Conservation (phyloP, 2,797 vertebrate genomes). For the Pteropus rufus region DNA sequence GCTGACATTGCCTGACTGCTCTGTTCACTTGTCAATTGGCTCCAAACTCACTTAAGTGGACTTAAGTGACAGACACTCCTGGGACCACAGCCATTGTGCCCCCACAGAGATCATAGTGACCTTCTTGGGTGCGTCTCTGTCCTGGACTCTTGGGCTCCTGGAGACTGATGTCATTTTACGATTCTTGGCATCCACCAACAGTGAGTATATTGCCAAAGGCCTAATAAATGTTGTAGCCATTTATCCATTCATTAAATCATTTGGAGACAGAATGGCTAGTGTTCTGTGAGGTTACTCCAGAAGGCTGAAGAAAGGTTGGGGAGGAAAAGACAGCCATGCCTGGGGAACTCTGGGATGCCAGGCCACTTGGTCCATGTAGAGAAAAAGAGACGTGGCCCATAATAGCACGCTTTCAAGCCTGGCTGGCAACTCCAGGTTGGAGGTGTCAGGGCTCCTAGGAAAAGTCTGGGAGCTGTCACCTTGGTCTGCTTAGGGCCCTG, state of each 20-base stretch:
- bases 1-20: background rate
- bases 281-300: background rate
- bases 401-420: background rate
- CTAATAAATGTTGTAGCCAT: background rate
- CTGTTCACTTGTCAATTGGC: background rate
- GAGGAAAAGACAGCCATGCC: background rate
- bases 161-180: background rate
- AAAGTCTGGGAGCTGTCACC: background rate
- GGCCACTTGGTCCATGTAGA: background rate
- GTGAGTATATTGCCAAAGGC: background rate
- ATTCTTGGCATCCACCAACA: background rate
- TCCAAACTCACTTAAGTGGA: background rate
- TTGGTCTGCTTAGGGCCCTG: background rate
- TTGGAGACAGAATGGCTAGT: background rate
- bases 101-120: background rate
- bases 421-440: background rate
- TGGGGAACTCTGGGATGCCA: background rate
- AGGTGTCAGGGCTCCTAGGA: background rate
- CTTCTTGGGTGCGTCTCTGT: background rate
- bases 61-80: background rate
- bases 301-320: background rate
- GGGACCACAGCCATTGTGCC: background rate
- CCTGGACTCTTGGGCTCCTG: background rate
- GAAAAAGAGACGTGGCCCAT: no score
- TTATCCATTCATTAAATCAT: background rate